These are phyloP conservation scores for Lonchura striata DNA, from an alignment of 2,113 vertebrate species.

Conservation along the genomic window DNA sequence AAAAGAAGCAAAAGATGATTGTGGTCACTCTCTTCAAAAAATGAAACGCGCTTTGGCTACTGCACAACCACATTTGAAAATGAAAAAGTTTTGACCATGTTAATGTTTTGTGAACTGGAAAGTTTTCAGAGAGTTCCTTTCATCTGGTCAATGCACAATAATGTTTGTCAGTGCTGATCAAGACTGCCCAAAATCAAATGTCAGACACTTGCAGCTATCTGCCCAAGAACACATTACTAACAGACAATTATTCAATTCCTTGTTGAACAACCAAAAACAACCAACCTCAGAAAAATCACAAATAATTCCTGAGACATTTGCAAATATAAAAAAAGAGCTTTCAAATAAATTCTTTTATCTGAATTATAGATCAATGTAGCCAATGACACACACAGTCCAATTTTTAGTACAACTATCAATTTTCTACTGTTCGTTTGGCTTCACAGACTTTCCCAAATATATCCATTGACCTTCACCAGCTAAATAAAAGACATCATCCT, in stretches of 20 bases:
- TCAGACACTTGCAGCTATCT: background rate
- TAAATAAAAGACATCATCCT: background rate
- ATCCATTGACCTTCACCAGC: background rate
- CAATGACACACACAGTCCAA: background rate
- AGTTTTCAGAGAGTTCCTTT: background rate
- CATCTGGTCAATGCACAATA: background rate
- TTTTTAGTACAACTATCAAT: background rate
- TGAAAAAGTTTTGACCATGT: background rate
- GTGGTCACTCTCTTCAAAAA: background rate
- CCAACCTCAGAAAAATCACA: background rate
- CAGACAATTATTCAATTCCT: background rate
- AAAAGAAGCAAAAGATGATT: background rate
- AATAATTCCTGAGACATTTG: background rate
- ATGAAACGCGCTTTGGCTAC: background rate
- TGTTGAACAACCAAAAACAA: background rate
- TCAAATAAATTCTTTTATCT: background rate
- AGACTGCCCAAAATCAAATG: background rate
- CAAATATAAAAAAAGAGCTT: background rate
- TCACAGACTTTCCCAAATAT: background rate
- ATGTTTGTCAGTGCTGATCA: background rate
- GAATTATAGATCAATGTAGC: background rate
- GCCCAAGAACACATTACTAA: background rate
- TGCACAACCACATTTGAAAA: background rate
- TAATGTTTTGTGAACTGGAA: background rate
- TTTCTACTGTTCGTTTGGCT: background rate